phyloP scores from a whole-genome alignment of 1,140 invertebrate species.

The Apis dorsata region DNA sequence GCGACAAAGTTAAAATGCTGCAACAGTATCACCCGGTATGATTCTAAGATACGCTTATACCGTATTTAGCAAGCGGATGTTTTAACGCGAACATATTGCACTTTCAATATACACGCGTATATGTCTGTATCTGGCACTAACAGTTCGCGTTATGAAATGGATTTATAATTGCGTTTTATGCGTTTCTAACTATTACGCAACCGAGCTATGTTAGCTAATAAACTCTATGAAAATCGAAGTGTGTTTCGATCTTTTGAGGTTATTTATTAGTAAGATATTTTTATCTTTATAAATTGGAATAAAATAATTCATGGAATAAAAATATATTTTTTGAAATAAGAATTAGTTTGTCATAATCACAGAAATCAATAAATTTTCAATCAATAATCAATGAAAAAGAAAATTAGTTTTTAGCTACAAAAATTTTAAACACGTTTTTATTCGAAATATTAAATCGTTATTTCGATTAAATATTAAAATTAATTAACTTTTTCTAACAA shows the following conservation, averaged over 20 bases:
- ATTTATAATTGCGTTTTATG: slow-evolving; percentile 54
- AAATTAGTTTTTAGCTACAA: neutral
- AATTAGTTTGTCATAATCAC: too few relatives aligned
- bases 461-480: neutral
- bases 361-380: too few relatives aligned
- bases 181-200: slow-evolving; percentile 39
- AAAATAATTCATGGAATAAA: neutral
- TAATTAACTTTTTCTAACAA: neutral
- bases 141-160: slow-evolving; percentile 45
- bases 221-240: neutral
- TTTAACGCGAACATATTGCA: slow-evolving; percentile 48
- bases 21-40: slow-evolving; percentile 36
- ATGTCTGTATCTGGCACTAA: slow-evolving; percentile 32
- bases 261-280: neutral
- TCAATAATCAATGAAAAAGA: neutral
- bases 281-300: neutral
- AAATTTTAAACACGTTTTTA: neutral
- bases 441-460: neutral
- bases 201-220: neutral
- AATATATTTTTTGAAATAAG: too few relatives aligned
- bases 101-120: slow-evolving; percentile 13
- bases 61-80: slow-evolving; percentile 48
- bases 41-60: slow-evolving; percentile 54
- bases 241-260: neutral
- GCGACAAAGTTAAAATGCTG: slow-evolving; percentile 48